A percentile compares a stretch with the other conserved stretches of the same genome.
These are phyloP conservation scores for Eugnorisma glareosa DNA, from an alignment of 2,888 invertebrate species.

Conservation along the genomic window DNA sequence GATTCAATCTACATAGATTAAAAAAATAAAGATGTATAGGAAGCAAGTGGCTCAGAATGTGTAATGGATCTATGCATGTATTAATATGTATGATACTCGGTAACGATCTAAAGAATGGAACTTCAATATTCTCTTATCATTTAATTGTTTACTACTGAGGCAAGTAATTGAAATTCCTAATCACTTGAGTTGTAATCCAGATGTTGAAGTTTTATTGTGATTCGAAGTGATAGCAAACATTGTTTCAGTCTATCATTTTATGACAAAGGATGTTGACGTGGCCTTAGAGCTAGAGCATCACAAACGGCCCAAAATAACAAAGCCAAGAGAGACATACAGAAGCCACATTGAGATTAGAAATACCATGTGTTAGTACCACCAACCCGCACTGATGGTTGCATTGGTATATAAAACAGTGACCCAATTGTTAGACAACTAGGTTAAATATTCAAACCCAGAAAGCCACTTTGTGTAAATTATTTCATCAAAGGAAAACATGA, in stretches of 20 bases:
- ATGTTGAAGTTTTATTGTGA: background rate
- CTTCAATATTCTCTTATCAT: constrained; percentile 19
- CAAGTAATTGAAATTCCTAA: constrained; percentile 22
- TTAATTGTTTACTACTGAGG: constrained; percentile 10
- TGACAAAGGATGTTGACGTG: background rate
- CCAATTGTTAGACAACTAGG: too few species aligned
- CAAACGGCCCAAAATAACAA: background rate
- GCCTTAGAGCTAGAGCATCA: background rate
- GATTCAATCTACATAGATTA: background rate
- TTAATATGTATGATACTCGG: background rate
- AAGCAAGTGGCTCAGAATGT: background rate
- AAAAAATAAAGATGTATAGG: background rate
- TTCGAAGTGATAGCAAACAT: background rate
- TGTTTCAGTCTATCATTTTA: background rate
- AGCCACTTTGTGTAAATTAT: too few species aligned
- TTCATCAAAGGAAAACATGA: too few species aligned
- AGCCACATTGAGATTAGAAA: background rate
- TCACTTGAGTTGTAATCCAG: background rate
- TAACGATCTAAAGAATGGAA: background rate
- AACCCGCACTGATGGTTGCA: background rate
- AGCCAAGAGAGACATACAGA: background rate
- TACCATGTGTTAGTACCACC: background rate
- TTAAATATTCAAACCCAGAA: too few species aligned
- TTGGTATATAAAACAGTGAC: background rate
- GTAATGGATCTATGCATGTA: background rate